A percentile compares a stretch with the other conserved stretches of the same genome.
Conservation (phyloP, 2,797 vertebrate genomes). For the Epinephelus coioides region DNA sequence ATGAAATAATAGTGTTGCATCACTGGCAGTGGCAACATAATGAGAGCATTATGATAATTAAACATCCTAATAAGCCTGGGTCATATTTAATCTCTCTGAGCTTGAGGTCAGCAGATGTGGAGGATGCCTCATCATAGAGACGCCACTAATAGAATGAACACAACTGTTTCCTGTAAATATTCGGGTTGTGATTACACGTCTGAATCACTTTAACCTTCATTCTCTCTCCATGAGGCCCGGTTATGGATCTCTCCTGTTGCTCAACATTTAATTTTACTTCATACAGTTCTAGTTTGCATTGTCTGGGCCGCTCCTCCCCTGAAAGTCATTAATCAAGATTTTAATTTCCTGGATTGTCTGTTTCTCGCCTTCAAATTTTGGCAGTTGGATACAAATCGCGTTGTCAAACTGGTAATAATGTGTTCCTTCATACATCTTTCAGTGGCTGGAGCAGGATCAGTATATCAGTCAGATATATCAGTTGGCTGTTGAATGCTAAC, state of each 20-base stretch:
- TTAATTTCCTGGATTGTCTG: slow-evolving; percentile 55
- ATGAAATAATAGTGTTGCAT: slow-evolving; percentile 54
- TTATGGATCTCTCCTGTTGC: neutral
- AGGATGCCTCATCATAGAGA: slow-evolving; percentile 55
- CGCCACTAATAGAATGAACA: slow-evolving; percentile 17
- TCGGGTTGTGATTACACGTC: neutral
- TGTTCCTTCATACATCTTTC: slow-evolving; percentile 10
- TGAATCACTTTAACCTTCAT: neutral
- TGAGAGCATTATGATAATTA: slow-evolving; percentile 81
- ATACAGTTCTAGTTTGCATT: neutral
- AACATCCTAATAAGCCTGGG: slow-evolving; percentile 72
- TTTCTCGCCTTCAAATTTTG: slow-evolving; percentile 23
- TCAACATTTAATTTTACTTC: neutral
- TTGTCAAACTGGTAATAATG: neutral
- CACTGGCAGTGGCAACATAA: slow-evolving; percentile 47
- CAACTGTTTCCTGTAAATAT: slow-evolving; percentile 2
- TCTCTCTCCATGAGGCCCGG: neutral
- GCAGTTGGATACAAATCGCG: slow-evolving; percentile 18
- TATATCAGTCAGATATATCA: neutral
- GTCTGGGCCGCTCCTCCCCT: neutral
- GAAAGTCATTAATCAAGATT: slow-evolving; percentile 42
- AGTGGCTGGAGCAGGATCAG: neutral
- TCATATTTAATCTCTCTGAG: slow-evolving; percentile 73
- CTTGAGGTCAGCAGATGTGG: slow-evolving; percentile 78
- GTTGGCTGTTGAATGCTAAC: neutral